Evolutionary conservation across 2,888 invertebrate species (phyloP), one percentile per base, ranked within the genome.

Genomic region (Adelphocoris suturalis): DNA sequence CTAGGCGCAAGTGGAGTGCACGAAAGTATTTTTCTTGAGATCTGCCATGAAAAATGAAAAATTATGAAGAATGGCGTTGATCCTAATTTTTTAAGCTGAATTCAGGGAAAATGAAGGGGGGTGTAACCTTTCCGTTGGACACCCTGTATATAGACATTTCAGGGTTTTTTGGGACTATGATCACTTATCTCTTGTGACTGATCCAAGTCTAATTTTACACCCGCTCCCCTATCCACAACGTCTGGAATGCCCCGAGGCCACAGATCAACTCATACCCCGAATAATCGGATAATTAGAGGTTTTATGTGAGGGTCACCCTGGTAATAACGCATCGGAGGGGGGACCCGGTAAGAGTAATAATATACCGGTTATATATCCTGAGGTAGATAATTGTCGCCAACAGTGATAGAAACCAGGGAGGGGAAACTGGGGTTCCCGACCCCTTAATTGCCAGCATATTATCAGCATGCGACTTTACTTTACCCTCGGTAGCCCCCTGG

Each of bases 371-470:
- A 68, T 68, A 68, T 68, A 23, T 68, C 68, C 68, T 9, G 68
- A 19, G 68, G 68, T 68, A 19, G 68, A 68, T 68, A 68, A 68
- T 68, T 68, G 68, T 68, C 68, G 68, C 68, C 19, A 68, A 68
- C 68, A 68, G 68, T 68, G 68, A 68, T 68, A 68, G 68, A 68
- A 68, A 68, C 68, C 68, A 19, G 68, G 23, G 68, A 68, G 4
- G 68, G 61, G 68, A 12, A 23, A 68, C 23, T 68, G 19, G 68
- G 68, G 68, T 52, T 52, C 68, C 23, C 68, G 68, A 23, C 68
- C 68, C 68, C 68, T 68, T 68, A 68, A 68, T 68, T 68, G 68
- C 68, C 68, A 23, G 68, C 68, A 68, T 68, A 68, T 68, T 68
- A 68, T 68, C 68, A 68, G 68, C 19, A 68, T 68, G 68, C 68